These are phyloP conservation scores for Cyphomyrus discorhynchus DNA, from an alignment of 2,113 vertebrate species.

Conservation along the genomic window DNA sequence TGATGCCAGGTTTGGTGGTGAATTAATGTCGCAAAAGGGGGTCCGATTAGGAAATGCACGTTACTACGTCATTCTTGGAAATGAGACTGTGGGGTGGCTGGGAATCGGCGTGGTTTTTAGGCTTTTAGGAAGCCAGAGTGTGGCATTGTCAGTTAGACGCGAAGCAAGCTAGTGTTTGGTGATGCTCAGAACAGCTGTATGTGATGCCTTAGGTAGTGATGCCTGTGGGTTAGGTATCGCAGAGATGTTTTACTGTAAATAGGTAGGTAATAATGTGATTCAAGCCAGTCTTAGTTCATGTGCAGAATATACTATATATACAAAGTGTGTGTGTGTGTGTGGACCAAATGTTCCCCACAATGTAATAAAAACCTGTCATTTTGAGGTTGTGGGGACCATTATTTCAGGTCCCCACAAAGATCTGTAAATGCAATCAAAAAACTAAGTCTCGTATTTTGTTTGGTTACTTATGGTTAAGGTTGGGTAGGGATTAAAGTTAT, in stretches of 20 bases:
- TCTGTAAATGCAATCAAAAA: too few species aligned
- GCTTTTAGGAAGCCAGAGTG: not conserved
- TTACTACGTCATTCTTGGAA: not conserved
- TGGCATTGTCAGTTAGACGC: not conserved
- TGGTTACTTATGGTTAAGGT: too few species aligned
- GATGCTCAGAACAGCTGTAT: not conserved
- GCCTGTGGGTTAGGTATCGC: not conserved
- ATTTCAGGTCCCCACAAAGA: too few species aligned
- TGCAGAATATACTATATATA: slow-evolving; percentile 6
- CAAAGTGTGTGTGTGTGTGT: not conserved
- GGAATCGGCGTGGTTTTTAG: not conserved
- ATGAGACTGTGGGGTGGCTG: not conserved
- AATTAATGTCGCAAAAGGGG: not conserved
- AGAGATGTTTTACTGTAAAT: not conserved
- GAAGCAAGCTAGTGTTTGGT: not conserved
- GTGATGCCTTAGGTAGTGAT: not conserved
- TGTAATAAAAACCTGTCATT: too few species aligned
- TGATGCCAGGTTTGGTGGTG: not conserved
- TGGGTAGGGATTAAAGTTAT: too few species aligned
- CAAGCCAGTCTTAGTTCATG: not conserved
- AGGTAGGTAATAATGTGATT: not conserved
- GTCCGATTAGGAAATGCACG: not conserved
- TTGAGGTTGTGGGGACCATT: too few species aligned
- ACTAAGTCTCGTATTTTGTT: too few species aligned
- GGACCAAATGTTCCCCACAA: too few species aligned